These are phyloP conservation scores for Thunnus thynnus DNA, from an alignment of 2,113 vertebrate species.

Conservation along the genomic window DNA sequence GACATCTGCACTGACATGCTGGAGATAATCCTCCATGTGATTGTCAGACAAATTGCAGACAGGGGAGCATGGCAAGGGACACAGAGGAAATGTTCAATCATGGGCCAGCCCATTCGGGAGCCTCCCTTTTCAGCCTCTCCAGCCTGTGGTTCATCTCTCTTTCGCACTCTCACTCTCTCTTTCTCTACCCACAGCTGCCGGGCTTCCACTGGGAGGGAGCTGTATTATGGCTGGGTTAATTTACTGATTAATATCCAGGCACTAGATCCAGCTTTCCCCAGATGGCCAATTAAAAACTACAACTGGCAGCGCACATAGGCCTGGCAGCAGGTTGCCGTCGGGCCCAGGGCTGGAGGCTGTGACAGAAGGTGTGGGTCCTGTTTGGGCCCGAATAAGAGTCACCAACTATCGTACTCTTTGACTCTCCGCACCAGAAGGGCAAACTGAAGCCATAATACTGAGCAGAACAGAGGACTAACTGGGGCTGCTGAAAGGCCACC, in stretches of 20 bases:
- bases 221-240: constrained; percentile 99
- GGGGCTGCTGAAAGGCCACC: constrained; percentile 20
- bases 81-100: constrained; percentile 88
- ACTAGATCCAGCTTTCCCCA: constrained; percentile 99
- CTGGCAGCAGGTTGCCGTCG: constrained; percentile 94
- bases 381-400: constrained; percentile 78
- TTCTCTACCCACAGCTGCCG: constrained; percentile 88
- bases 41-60: constrained; percentile 95
- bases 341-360: constrained; percentile 92
- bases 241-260: constrained; percentile 99
- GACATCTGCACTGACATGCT: constrained; percentile 91
- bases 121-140: constrained; percentile 86
- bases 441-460: constrained; percentile 71
- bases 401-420: constrained; percentile 82
- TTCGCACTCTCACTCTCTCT: constrained; percentile 64
- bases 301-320: constrained; percentile 95
- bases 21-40: constrained; percentile 87
- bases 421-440: constrained; percentile 86
- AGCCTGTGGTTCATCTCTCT: constrained; percentile 82
- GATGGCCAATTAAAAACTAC: constrained; percentile 99
- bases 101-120: constrained; percentile 75
- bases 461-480: constrained; percentile 70
- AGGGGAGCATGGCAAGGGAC: constrained; percentile 84
- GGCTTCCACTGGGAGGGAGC: constrained; percentile 91
- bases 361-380: constrained; percentile 91